Conservation (phyloP, 2,888 invertebrate species). For the Phrixothrix hirtus region DNA sequence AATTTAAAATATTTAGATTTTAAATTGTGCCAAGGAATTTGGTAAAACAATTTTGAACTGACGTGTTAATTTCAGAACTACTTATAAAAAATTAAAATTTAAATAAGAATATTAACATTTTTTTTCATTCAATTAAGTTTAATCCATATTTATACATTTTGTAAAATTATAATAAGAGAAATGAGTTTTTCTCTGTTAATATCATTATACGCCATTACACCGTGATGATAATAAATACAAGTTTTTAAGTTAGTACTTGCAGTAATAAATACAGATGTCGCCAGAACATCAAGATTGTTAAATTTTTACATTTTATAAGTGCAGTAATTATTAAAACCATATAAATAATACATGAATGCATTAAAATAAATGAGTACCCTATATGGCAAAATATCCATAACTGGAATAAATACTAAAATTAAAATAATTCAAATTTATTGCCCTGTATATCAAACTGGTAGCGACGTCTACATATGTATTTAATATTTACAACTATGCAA, state of each 20-base stretch:
- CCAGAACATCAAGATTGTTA: not conserved
- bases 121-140: not conserved
- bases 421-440: conserved; percentile 49
- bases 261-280: not conserved
- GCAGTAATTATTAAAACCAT: conserved; percentile 11
- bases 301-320: not conserved
- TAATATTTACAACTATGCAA: conserved; percentile 48
- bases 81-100: too few species aligned
- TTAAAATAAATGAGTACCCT: conserved; percentile 43
- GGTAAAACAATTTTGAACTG: too few species aligned
- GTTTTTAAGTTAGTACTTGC: not conserved
- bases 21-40: too few species aligned
- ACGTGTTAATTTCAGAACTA: too few species aligned
- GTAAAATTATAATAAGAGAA: too few species aligned
- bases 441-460: conserved; percentile 45
- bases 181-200: not conserved
- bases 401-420: conserved; percentile 48
- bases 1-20: too few species aligned
- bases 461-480: conserved; percentile 45
- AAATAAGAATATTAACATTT: not conserved
- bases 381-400: conserved; percentile 45
- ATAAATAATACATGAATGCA: conserved; percentile 42
- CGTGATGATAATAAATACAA: not conserved
- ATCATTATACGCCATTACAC: not conserved
- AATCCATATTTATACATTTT: not conserved